A percentile compares a stretch with the other conserved stretches of the same genome.
Evolutionary conservation across 2,888 invertebrate genomes (phyloP).

Genomic region (Lapara coniferarum): DNA sequence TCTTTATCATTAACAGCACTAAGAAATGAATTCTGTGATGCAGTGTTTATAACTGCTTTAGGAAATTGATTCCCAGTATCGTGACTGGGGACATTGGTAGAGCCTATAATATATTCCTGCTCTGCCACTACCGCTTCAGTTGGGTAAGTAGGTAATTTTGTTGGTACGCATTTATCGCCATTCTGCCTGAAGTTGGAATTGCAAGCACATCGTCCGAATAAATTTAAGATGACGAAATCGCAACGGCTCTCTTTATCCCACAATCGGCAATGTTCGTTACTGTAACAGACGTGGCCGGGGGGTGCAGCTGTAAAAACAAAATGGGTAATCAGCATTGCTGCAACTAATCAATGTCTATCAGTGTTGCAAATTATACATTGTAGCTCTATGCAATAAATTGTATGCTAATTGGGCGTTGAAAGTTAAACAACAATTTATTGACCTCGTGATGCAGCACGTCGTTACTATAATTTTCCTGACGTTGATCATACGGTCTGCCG

Average conservation of each 20-base stretch:
- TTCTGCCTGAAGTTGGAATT: conserved; percentile 86
- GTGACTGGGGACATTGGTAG: conserved; percentile 48
- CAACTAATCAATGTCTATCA: conserved; percentile 22
- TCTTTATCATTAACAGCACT: conserved; percentile 41
- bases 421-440: conserved; percentile 50
- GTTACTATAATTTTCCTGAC: conserved; percentile 62
- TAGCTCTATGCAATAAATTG: conserved; percentile 35
- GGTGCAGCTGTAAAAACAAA: conserved; percentile 87
- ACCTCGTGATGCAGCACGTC: conserved; percentile 50
- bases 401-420: conserved; percentile 46
- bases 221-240: conserved; percentile 94
- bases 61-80: conserved; percentile 48
- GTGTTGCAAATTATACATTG: conserved; percentile 33
- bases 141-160: conserved; percentile 58
- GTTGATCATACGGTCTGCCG: conserved; percentile 57
- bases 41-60: conserved; percentile 38
- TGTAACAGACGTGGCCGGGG: conserved; percentile 94
- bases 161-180: conserved; percentile 85
- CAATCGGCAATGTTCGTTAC: conserved; percentile 93
- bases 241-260: conserved; percentile 93
- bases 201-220: conserved; percentile 95
- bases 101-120: conserved; percentile 55
- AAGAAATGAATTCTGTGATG: conserved; percentile 28
- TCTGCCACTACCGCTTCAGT: conserved; percentile 74
- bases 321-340: conserved; percentile 27